phyloP scores from a whole-genome alignment of 2,113 vertebrate genomes.

The Copsychus sechellarum region DNA sequence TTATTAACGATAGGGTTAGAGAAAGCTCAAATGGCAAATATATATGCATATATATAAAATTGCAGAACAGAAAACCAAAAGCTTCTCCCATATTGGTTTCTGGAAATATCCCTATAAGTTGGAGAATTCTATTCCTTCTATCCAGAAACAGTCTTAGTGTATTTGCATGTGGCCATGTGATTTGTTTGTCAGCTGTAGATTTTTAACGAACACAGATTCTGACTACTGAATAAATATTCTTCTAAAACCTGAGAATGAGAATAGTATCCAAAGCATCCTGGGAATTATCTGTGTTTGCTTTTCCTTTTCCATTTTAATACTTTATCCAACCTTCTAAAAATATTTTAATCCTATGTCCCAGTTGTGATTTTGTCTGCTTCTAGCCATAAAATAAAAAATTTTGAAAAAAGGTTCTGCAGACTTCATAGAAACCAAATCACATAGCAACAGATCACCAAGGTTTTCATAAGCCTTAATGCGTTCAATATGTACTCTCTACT shows the following conservation, averaged over 20 bases:
- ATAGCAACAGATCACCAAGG: conserved; percentile 17
- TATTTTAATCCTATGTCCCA: neutral
- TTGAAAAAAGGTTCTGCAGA: neutral
- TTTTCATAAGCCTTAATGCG: neutral
- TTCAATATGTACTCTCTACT: neutral
- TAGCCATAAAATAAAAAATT: neutral
- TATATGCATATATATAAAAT: neutral
- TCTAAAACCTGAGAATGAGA: neutral
- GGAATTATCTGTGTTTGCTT: neutral
- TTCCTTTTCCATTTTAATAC: neutral
- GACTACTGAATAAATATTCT: neutral
- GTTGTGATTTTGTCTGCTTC: neutral
- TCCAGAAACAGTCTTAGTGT: neutral
- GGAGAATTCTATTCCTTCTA: neutral
- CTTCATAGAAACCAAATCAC: conserved; percentile 31
- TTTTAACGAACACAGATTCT: neutral
- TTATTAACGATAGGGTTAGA: neutral
- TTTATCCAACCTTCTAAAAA: neutral
- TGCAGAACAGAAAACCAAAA: neutral
- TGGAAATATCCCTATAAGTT: neutral
- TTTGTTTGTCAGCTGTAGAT: neutral
- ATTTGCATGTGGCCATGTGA: neutral
- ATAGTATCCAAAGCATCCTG: neutral
- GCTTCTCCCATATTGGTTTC: neutral
- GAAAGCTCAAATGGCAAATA: neutral